Evolutionary conservation across 2,888 invertebrate species (phyloP).

Genomic region (Cantharis rufa): DNA sequence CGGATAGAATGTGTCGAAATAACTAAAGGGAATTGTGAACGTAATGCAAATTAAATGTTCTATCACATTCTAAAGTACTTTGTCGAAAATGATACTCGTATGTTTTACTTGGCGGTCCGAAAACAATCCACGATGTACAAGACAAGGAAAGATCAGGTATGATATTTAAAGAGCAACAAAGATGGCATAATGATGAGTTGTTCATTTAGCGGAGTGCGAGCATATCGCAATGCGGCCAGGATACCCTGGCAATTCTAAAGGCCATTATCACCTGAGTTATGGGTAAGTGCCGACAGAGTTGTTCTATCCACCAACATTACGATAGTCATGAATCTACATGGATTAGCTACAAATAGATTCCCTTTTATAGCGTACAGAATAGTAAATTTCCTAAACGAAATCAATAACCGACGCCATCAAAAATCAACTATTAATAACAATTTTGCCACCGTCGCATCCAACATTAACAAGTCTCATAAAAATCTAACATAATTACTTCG

Average conservation of each 20-base stretch:
- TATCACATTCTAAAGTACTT: slow-evolving; percentile 46
- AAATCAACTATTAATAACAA: neutral
- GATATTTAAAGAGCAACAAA: slow-evolving; percentile 42
- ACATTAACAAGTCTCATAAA: slow-evolving; percentile 50
- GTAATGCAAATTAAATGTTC: slow-evolving; percentile 36
- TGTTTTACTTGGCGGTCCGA: slow-evolving; percentile 50
- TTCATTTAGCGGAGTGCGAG: slow-evolving; percentile 55
- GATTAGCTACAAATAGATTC: slow-evolving; percentile 43
- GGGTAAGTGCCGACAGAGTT: slow-evolving; percentile 55
- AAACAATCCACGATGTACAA: slow-evolving; percentile 51
- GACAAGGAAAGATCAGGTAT: slow-evolving; percentile 39
- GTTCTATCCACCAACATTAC: slow-evolving; percentile 51
- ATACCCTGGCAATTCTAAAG: slow-evolving; percentile 53
- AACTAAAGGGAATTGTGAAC: slow-evolving; percentile 25
- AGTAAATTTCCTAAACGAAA: neutral
- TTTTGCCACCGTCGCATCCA: neutral
- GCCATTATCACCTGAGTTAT: slow-evolving; percentile 58
- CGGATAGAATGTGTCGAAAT: slow-evolving; percentile 45
- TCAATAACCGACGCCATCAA: neutral
- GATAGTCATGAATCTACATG: slow-evolving; percentile 51
- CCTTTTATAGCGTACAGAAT: neutral
- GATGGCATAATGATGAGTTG: slow-evolving; percentile 50
- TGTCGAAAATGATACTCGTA: slow-evolving; percentile 48
- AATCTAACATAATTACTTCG: slow-evolving; percentile 51
- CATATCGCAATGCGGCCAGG: slow-evolving; percentile 54